phyloP scores from a whole-genome alignment of 64 coral and sea anemone species.

The Trachythela sp. region DNA sequence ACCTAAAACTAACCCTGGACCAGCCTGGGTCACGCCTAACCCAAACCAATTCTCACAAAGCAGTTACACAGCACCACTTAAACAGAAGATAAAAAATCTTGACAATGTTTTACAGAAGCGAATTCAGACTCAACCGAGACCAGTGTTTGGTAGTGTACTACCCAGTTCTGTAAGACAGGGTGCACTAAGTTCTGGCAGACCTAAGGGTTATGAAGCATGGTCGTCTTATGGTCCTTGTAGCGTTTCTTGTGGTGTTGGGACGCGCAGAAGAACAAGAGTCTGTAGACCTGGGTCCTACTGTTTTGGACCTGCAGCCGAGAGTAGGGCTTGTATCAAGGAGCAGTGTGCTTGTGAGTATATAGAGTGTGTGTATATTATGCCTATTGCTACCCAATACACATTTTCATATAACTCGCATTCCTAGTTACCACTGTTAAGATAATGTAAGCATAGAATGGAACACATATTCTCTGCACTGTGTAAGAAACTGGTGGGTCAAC shows the following conservation, averaged over 20 bases:
- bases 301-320: background rate
- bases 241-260: background rate
- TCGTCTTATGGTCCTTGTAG: background rate
- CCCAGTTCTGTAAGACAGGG: background rate
- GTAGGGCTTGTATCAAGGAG: background rate
- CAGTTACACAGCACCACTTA: background rate
- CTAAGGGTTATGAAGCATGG: background rate
- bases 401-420: too few species aligned
- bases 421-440: too few species aligned
- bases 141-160: too few species aligned
- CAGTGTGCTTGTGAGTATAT: background rate
- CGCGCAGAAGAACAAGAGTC: background rate
- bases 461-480: too few species aligned
- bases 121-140: background rate
- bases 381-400: too few species aligned
- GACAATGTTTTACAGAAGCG: background rate
- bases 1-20: too few species aligned
- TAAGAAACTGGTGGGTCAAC: too few species aligned
- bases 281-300: background rate
- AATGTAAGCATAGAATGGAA: too few species aligned
- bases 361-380: too few species aligned
- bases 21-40: too few species aligned
- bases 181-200: background rate
- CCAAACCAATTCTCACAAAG: background rate
- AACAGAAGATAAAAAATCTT: background rate